phyloP scores from a whole-genome alignment of 2,113 vertebrate genomes.

The Pituophis catenifer region DNA sequence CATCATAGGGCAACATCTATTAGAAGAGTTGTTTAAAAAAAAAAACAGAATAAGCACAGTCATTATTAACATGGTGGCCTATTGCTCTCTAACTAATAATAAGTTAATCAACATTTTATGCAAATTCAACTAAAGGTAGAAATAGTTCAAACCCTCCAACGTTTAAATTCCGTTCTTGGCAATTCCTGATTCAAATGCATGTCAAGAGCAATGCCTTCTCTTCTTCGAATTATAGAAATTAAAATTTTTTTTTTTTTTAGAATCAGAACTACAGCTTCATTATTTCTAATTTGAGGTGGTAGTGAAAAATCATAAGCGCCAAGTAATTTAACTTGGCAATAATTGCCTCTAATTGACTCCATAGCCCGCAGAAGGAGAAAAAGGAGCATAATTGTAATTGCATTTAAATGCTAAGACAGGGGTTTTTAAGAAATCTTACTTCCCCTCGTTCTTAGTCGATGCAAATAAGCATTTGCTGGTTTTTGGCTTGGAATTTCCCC shows the following conservation, averaged over 20 bases:
- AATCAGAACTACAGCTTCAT: neutral
- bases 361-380: conserved; percentile 30
- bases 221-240: neutral
- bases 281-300: neutral
- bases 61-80: neutral
- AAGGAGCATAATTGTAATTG: conserved; percentile 44
- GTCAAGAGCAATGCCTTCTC: neutral
- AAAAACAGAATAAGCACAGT: neutral
- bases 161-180: neutral
- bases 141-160: neutral
- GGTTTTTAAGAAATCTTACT: neutral
- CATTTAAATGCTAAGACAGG: conserved; percentile 40
- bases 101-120: neutral
- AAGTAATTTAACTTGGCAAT: conserved; percentile 38
- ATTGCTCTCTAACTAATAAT: neutral
- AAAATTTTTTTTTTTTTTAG: neutral
- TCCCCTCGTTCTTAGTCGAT: neutral
- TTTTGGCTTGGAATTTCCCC: fast-evolving
- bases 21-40: neutral
- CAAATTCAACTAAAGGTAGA: neutral
- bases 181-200: neutral
- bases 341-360: conserved; percentile 33
- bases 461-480: fast-evolving
- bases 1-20: neutral
- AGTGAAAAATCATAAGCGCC: conserved; percentile 29